These are phyloP conservation scores for Cromileptes altivelis DNA, from an alignment of 2,113 vertebrate species.

Conservation along the genomic window DNA sequence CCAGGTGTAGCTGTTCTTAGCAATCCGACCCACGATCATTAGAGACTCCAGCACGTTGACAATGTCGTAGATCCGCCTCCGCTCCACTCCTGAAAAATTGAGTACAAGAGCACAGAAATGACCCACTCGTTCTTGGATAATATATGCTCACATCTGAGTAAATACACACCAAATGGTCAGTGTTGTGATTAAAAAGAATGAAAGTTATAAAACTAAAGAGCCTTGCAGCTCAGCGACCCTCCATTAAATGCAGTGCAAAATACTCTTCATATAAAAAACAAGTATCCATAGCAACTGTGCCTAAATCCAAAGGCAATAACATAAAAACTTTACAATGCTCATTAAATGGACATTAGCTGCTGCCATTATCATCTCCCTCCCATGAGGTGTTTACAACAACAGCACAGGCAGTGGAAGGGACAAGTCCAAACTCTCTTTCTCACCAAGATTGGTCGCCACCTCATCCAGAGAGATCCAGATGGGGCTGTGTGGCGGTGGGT, in stretches of 20 bases:
- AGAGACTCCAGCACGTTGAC: conserved; percentile 95
- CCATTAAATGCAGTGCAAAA: neutral
- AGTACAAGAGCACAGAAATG: neutral
- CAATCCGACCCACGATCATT: conserved; percentile 91
- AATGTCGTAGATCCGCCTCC: conserved; percentile 95
- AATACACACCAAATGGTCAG: neutral
- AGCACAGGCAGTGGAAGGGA: neutral
- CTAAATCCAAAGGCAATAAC: conserved; percentile 5
- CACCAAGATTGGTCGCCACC: conserved; percentile 92
- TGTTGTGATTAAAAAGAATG: neutral
- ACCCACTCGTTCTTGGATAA: neutral
- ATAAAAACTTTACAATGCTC: conserved; percentile 18
- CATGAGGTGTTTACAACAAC: neutral
- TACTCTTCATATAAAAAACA: neutral
- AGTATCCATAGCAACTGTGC: conserved; percentile 31
- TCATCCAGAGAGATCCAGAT: conserved; percentile 95
- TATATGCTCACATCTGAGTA: neutral
- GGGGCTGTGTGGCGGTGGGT: conserved; percentile 88
- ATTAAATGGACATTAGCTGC: conserved; percentile 7
- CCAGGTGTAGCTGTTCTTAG: conserved; percentile 97
- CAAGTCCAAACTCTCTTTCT: neutral
- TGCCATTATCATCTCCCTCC: neutral
- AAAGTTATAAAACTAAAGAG: neutral
- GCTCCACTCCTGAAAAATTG: conserved; percentile 88
- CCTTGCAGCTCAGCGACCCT: neutral